Evolutionary conservation across 2,797 vertebrate genomes (phyloP).

Genomic region (Sarcophilus harrisii): DNA sequence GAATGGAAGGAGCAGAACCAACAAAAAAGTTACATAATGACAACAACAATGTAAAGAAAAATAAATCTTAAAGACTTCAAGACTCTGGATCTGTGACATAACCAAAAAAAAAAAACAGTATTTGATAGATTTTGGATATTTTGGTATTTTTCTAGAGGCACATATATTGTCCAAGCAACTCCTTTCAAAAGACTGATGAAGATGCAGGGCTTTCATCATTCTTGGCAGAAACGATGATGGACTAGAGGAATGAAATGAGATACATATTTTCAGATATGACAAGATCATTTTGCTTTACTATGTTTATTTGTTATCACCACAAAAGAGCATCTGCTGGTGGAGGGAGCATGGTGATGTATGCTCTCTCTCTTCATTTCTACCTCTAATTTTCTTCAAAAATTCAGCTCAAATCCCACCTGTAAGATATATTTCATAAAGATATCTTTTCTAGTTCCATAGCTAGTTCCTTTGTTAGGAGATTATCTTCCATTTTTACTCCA

Average conservation of each 20-base stretch:
- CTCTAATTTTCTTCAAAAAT: background rate
- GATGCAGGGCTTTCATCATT: background rate
- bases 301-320: background rate
- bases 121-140: too few relatives aligned
- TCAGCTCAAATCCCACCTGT: background rate
- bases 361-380: background rate
- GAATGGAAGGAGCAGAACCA: background rate
- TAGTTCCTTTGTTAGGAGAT: background rate
- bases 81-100: background rate
- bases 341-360: background rate
- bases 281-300: background rate
- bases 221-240: background rate
- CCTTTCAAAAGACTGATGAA: background rate
- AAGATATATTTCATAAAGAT: background rate
- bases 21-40: background rate
- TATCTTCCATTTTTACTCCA: background rate
- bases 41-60: background rate
- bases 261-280: background rate
- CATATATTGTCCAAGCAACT: too few relatives aligned
- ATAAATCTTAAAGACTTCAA: background rate
- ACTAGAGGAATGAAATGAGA: background rate
- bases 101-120: too few relatives aligned
- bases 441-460: background rate
- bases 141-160: too few relatives aligned
- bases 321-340: background rate